Evolutionary conservation across 2,888 invertebrate genomes (phyloP), one percentile per base, ranked within the genome.

Genomic region (Pseudococcus viburni): DNA sequence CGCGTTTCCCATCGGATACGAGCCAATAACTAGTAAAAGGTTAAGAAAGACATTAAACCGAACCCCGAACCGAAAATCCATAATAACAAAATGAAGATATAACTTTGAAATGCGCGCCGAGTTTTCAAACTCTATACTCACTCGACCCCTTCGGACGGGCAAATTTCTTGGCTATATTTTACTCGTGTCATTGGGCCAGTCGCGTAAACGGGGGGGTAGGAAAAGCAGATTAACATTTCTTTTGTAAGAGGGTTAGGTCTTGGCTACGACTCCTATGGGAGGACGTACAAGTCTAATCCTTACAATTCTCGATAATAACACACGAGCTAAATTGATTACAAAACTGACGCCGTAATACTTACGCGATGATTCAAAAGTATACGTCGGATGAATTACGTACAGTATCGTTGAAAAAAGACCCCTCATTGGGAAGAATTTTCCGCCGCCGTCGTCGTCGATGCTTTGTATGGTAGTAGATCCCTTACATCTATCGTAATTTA

Each of bases 231-330:
- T 83, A 83, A 83, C 80, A 83, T 83, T 83, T 83, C 80, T 83
- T 83, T 83, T 83, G 80, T 83, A 83, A 83, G 80, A 83, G 80
- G 80, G 80, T 83, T 83, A 83, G 42, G 80, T 83, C 46, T 83
- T 83, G 80, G 80, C 80, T 83, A 83, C 80, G 80, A 83, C 80
- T 83, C 80, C 80, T 83, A 83, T 42, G 80, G 80, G 80, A 83
- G 80, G 80, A 83, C 80, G 80, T 83, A 83, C 80, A 83, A 42
- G 80, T 83, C 80, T 83, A 83, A 83, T 83, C 42, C 80, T 83
- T 46, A 46, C 80, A 83, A 83, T 83, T 83, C 80, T 39, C 80
- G 80, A 83, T 83, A 83, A 83, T 83, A 83, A 83, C 80, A 46
- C 46, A 83, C 80, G 33, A 46, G n/a, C 80, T 83, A 83, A 83